Evolutionary conservation across 1,140 invertebrate species (phyloP).

Genomic region (Euwallacea similis): DNA sequence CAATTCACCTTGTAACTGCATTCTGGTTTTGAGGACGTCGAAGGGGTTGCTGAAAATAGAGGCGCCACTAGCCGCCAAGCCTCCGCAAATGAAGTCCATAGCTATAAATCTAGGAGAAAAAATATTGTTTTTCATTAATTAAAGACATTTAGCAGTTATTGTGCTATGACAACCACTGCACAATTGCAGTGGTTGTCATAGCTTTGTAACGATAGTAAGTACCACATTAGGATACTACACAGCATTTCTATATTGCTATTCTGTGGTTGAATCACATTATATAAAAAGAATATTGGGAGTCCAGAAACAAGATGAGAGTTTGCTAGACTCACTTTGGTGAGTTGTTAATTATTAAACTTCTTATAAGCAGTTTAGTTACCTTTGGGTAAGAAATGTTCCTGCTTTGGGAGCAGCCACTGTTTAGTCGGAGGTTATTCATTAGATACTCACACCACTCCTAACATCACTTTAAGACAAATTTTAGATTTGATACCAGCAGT

Average conservation of each 20-base stretch:
- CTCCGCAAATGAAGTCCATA: slow-evolving; percentile 51
- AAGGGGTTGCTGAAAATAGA: slow-evolving; percentile 66
- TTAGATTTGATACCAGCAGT: no score
- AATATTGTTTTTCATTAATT: no score
- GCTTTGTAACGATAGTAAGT: no score
- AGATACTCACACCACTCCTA: slow-evolving; percentile 29
- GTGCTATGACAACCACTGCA: no score
- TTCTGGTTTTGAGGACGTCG: slow-evolving; percentile 85
- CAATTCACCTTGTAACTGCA: slow-evolving; percentile 89
- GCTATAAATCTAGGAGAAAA: neutral
- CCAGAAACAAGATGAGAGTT: slow-evolving; percentile 41
- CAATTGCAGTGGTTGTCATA: no score
- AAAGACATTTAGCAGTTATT: no score
- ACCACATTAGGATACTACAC: no score
- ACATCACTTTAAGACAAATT: neutral
- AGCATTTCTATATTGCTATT: slow-evolving; percentile 50
- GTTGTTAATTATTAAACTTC: neutral
- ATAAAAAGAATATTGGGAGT: slow-evolving; percentile 55
- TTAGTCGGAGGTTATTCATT: slow-evolving; percentile 40
- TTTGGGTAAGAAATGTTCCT: slow-evolving; percentile 40
- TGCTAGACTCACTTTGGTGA: neutral
- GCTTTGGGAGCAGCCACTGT: slow-evolving; percentile 39
- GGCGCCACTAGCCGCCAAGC: slow-evolving; percentile 48
- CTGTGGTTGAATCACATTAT: slow-evolving; percentile 63
- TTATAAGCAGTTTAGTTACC: slow-evolving; percentile 21